phyloP scores from a whole-genome alignment of 2,888 invertebrate genomes.

The Caenorhabditis wallacei region DNA sequence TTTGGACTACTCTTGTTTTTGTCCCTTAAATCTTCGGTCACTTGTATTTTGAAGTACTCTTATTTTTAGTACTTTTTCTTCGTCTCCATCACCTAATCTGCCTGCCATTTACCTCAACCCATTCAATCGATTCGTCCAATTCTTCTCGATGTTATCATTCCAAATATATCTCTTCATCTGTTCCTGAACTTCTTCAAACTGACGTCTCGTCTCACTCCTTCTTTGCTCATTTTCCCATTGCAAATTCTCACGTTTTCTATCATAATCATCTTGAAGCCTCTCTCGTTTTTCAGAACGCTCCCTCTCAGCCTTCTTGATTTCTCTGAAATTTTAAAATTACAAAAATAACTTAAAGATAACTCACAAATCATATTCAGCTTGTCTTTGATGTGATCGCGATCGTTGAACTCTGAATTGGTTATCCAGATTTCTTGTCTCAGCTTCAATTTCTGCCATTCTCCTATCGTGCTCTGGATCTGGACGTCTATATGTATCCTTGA shows the following conservation, averaged over 20 bases:
- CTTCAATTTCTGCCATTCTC: background rate
- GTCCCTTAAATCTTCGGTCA: too few species aligned
- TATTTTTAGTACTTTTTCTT: too few species aligned
- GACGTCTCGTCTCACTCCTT: constrained; percentile 2
- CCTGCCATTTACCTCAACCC: background rate
- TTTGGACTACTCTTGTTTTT: too few species aligned
- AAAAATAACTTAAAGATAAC: too few species aligned
- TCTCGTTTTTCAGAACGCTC: constrained; percentile 2
- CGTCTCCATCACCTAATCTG: too few species aligned
- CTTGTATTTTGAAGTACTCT: too few species aligned
- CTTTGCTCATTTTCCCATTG: constrained; percentile 3
- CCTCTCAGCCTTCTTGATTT: background rate
- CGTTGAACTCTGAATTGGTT: too few species aligned
- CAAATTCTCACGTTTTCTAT: background rate
- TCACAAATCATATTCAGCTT: too few species aligned
- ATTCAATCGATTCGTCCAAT: constrained; percentile 41
- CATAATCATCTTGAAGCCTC: constrained; percentile 6
- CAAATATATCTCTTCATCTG: constrained; percentile 20
- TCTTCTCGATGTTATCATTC: constrained; percentile 37
- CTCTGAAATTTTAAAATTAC: constrained; percentile 1
- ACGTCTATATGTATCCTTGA: too few species aligned
- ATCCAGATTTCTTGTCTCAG: background rate
- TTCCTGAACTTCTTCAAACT: background rate
- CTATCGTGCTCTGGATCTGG: too few species aligned
- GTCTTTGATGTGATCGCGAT: too few species aligned